These are phyloP conservation scores for Symphodus melops DNA, from an alignment of 2,113 vertebrate species.

Conservation along the genomic window DNA sequence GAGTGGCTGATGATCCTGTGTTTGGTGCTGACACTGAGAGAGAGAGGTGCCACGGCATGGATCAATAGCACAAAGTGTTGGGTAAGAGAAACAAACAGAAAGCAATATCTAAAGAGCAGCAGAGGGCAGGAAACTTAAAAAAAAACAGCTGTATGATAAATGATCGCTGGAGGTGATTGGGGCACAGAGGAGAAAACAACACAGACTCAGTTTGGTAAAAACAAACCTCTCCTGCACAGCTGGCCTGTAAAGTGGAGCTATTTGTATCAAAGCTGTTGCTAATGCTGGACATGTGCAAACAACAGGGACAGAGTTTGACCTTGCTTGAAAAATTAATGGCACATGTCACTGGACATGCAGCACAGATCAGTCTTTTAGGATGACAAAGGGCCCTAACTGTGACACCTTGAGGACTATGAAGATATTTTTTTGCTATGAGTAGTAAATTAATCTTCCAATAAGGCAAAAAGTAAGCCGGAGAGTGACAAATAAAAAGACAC, in stretches of 20 bases:
- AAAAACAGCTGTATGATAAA: slow-evolving; percentile 37
- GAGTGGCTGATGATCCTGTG: slow-evolving; percentile 66
- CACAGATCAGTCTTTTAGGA: slow-evolving; percentile 34
- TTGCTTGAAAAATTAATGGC: slow-evolving; percentile 63
- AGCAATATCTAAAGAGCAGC: slow-evolving; percentile 32
- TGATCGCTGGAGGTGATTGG: slow-evolving; percentile 35
- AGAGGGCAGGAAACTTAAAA: slow-evolving; percentile 50
- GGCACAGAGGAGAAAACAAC: slow-evolving; percentile 20
- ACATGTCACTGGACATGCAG: slow-evolving; percentile 43
- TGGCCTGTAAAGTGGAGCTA: slow-evolving; percentile 5
- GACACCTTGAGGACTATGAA: slow-evolving; percentile 45
- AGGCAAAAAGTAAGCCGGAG: slow-evolving; percentile 29
- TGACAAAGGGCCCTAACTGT: slow-evolving; percentile 33
- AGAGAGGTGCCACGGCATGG: slow-evolving; percentile 65
- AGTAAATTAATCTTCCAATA: slow-evolving; percentile 42
- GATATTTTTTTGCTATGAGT: slow-evolving; percentile 34
- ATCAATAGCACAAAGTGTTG: slow-evolving; percentile 75
- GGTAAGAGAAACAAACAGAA: slow-evolving; percentile 47
- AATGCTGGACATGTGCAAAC: slow-evolving; percentile 42
- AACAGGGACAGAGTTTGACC: slow-evolving; percentile 60
- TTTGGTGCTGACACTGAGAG: slow-evolving; percentile 68
- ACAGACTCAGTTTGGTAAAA: neutral
- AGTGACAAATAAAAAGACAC: slow-evolving; percentile 25
- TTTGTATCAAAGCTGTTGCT: slow-evolving; percentile 45
- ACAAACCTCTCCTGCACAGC: slow-evolving; percentile 11